Percentiles rank a stretch among this genome's conserved stretches.
Evolutionary conservation across 2,113 vertebrate species (phyloP).

Genomic region (Bubalus kerabau): DNA sequence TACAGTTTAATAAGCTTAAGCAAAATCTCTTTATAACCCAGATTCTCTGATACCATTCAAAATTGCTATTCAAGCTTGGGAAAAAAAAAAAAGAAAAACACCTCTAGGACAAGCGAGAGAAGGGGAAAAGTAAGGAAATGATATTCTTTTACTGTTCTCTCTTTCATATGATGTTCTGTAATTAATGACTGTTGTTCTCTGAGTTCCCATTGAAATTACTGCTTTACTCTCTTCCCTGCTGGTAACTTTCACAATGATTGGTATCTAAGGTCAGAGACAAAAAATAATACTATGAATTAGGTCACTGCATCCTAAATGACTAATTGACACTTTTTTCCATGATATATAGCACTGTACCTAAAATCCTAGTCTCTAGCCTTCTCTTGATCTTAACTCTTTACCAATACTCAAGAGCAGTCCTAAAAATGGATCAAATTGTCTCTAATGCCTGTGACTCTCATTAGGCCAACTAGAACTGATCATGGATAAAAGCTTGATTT

Average conservation of each 20-base stretch:
- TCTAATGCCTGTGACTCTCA: neutral
- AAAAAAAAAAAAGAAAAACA: neutral
- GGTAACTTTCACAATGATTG: neutral
- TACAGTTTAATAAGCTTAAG: slow-evolving; percentile 32
- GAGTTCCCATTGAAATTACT: neutral
- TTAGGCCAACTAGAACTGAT: neutral
- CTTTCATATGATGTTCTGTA: neutral
- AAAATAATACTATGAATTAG: neutral
- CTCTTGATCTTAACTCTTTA: neutral
- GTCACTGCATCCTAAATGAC: neutral
- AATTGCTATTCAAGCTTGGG: neutral
- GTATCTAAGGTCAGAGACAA: neutral
- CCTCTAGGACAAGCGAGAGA: neutral
- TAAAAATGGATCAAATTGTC: neutral
- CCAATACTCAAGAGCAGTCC: neutral
- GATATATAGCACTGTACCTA: neutral
- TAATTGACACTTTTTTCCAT: neutral
- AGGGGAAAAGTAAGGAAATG: neutral
- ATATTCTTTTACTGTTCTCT: neutral
- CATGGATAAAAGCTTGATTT: neutral
- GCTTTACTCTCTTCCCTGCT: neutral
- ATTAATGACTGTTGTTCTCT: neutral
- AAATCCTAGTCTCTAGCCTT: neutral
- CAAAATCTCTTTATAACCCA: slow-evolving; percentile 23
- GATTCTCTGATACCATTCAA: slow-evolving; percentile 29